These are phyloP conservation scores for Palaemon carinicauda DNA, from an alignment of 1,140 invertebrate species.

Conservation along the genomic window DNA sequence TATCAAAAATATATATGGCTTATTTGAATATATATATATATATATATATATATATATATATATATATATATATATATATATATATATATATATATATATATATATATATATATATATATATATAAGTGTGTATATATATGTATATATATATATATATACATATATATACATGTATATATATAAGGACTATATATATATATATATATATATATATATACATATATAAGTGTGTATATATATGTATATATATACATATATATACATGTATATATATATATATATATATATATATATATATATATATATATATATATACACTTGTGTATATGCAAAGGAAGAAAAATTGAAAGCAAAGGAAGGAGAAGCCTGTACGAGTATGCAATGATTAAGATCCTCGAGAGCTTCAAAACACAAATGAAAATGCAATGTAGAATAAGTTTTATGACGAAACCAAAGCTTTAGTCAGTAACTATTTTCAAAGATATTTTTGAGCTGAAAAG, in stretches of 20 bases:
- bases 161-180: not conserved
- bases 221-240: not conserved
- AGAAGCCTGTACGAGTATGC: too few relatives aligned
- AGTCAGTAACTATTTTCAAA: too few relatives aligned
- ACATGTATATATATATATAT: not conserved
- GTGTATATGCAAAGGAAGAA: not conserved
- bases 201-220: not conserved
- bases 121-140: not conserved
- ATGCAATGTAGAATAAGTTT: too few relatives aligned
- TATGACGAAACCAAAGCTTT: too few relatives aligned
- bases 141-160: not conserved
- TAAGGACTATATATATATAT: conserved; percentile 2
- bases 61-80: too few relatives aligned
- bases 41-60: too few relatives aligned
- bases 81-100: not conserved
- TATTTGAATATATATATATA: too few relatives aligned
- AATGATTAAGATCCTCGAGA: too few relatives aligned
- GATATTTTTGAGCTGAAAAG: too few relatives aligned
- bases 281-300: conserved; percentile 2
- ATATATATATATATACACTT: not conserved
- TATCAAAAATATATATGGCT: too few relatives aligned
- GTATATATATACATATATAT: not conserved
- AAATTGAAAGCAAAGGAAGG: too few relatives aligned
- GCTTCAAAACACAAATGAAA: too few relatives aligned
- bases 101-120: not conserved